A percentile compares a stretch with the other conserved stretches of the same genome.
These are phyloP conservation scores for Archivesica marissinica DNA, from an alignment of 1,140 invertebrate genomes.

Conservation along the genomic window DNA sequence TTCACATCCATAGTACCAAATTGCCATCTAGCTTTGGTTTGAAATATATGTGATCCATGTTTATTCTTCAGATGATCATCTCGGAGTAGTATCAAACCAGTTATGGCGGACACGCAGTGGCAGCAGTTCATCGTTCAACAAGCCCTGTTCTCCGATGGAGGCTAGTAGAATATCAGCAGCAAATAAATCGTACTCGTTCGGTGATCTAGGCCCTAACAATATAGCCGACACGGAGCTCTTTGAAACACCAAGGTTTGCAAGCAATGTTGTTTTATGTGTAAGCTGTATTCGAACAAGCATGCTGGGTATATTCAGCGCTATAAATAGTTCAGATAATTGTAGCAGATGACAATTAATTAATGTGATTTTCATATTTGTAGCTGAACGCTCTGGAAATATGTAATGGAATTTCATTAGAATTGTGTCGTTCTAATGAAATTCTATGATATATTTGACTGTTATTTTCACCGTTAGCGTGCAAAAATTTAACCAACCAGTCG, in stretches of 20 bases:
- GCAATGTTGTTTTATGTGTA: no score
- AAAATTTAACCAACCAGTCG: no score
- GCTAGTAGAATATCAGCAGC: not conserved
- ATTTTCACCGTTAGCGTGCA: no score
- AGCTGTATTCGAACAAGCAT: no score
- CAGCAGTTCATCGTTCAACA: constrained; percentile 11
- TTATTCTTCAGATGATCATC: constrained; percentile 28
- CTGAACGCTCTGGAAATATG: no score
- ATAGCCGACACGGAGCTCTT: not conserved
- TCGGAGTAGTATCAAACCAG: not conserved
- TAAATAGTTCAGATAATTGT: no score
- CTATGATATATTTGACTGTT: no score
- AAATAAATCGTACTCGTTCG: constrained; percentile 14
- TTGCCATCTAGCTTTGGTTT: not conserved
- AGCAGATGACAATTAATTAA: no score
- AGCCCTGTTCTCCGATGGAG: not conserved
- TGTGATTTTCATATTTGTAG: no score
- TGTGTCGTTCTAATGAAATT: no score
- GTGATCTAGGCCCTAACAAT: not conserved
- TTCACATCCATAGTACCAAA: not conserved
- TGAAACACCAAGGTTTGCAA: constrained; percentile 31
- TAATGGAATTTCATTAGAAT: no score
- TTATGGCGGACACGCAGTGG: constrained; percentile 43
- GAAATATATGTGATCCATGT: not conserved
- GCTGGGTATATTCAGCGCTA: no score